Conservation (phyloP, 2,113 vertebrate species). For the Ursus arctos region DNA sequence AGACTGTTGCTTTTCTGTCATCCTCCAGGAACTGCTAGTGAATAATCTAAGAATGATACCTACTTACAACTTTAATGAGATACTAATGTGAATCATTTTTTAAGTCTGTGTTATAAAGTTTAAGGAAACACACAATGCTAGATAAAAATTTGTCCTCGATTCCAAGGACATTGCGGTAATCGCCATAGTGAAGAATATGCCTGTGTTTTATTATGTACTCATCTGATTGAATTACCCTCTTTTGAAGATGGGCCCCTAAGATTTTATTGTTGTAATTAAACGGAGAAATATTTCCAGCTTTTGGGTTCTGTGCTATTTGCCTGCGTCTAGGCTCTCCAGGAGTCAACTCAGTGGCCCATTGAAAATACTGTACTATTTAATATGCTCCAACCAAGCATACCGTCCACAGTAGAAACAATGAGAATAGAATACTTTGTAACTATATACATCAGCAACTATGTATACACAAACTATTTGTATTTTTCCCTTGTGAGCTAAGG, state of each 20-base stretch:
- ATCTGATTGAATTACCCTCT: slow-evolving; percentile 35
- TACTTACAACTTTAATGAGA: slow-evolving; percentile 84
- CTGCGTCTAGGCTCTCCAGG: not conserved
- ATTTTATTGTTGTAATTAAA: slow-evolving; percentile 53
- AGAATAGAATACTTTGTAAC: not conserved
- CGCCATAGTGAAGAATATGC: not conserved
- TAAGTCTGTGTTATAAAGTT: slow-evolving; percentile 60
- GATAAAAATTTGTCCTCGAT: slow-evolving; percentile 72
- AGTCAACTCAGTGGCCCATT: slow-evolving; percentile 33
- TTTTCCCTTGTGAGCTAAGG: slow-evolving; percentile 28
- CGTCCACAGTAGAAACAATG: not conserved
- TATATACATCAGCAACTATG: not conserved
- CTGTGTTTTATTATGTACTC: slow-evolving; percentile 18
- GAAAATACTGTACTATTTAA: slow-evolving; percentile 51
- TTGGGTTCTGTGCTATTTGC: slow-evolving; percentile 24
- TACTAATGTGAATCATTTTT: slow-evolving; percentile 84
- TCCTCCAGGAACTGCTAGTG: slow-evolving; percentile 83
- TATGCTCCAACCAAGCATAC: not conserved
- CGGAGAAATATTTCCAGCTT: slow-evolving; percentile 57
- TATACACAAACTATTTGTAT: not conserved
- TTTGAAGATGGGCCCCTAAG: slow-evolving; percentile 54
- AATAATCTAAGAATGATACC: slow-evolving; percentile 86
- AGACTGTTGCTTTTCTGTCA: slow-evolving; percentile 87
- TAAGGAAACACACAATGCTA: slow-evolving; percentile 72
- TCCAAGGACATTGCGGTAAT: slow-evolving; percentile 20